Evolutionary conservation across 2,888 invertebrate genomes (phyloP).

Genomic region (Drosophila monieri): DNA sequence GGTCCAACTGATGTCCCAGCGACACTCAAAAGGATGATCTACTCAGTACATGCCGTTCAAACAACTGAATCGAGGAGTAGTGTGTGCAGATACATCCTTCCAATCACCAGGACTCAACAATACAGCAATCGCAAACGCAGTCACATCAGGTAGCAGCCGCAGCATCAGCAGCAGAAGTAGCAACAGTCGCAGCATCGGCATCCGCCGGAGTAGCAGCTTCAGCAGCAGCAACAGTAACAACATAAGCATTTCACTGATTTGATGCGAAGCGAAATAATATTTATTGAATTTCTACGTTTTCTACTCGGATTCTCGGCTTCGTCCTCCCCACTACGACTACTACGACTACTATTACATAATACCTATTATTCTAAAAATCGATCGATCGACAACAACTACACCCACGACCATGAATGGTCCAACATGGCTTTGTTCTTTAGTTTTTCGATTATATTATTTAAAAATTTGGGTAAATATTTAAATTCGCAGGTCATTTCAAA

Average conservation of each 20-base stretch:
- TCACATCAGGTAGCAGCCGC: slow-evolving; percentile 8
- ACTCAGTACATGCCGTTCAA: slow-evolving; percentile 19
- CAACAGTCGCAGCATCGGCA: neutral
- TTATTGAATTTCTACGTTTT: slow-evolving; percentile 51
- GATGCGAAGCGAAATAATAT: slow-evolving; percentile 36
- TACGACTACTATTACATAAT: neutral
- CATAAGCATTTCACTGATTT: slow-evolving; percentile 37
- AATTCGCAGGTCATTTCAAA: slow-evolving; percentile 50
- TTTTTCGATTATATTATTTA: slow-evolving; percentile 43
- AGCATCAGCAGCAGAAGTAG: slow-evolving; percentile 9
- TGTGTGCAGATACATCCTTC: neutral
- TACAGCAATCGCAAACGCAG: neutral
- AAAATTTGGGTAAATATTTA: slow-evolving; percentile 46
- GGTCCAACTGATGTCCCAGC: slow-evolving; percentile 77
- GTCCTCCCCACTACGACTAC: slow-evolving; percentile 21
- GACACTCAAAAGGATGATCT: slow-evolving; percentile 31
- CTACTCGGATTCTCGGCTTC: slow-evolving; percentile 41
- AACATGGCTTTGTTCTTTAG: slow-evolving; percentile 44
- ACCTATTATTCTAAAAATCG: slow-evolving; percentile 14
- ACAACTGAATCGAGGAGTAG: slow-evolving; percentile 23
- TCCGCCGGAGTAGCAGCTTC: slow-evolving; percentile 9
- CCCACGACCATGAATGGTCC: neutral
- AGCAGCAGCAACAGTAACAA: slow-evolving; percentile 26
- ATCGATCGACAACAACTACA: slow-evolving; percentile 10
- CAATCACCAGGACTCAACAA: slow-evolving; percentile 15